phyloP scores from a whole-genome alignment of 2,888 invertebrate genomes.

The Eupsilia transversa region DNA sequence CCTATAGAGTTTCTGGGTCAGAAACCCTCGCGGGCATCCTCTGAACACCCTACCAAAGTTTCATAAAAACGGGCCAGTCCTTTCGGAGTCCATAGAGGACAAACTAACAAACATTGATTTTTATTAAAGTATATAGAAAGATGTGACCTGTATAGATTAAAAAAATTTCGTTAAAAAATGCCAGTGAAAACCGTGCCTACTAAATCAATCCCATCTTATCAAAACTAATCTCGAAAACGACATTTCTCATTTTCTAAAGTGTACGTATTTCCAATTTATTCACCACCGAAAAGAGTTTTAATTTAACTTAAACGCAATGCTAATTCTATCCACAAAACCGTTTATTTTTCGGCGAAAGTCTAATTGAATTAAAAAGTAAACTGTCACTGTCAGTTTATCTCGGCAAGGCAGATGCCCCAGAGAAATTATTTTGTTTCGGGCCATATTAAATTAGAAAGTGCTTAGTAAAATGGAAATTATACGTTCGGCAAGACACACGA shows the following conservation, averaged over 20 bases:
- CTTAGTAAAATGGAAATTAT: constrained; percentile 80
- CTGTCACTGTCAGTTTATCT: constrained; percentile 73
- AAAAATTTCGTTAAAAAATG: neutral
- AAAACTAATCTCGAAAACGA: neutral
- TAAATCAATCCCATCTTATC: neutral
- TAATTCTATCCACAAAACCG: constrained; percentile 34
- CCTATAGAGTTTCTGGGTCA: no score
- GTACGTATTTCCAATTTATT: constrained; percentile 14
- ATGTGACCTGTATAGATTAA: no score
- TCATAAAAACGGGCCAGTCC: no score
- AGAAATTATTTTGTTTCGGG: constrained; percentile 65
- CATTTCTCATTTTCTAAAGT: neutral
- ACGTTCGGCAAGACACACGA: constrained; percentile 77
- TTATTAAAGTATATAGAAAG: no score
- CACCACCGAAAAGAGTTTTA: constrained; percentile 51
- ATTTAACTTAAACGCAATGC: constrained; percentile 41
- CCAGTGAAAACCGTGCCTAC: neutral
- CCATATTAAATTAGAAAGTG: constrained; percentile 71
- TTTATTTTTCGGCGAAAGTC: constrained; percentile 53
- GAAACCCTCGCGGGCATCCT: no score
- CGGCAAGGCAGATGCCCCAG: constrained; percentile 54
- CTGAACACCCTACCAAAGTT: no score
- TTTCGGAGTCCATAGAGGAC: no score
- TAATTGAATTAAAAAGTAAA: constrained; percentile 73
- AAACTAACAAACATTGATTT: no score